Percentiles rank a stretch among this genome's conserved stretches.
phyloP scores from a whole-genome alignment of 2,888 invertebrate species.

The Ptychoptera albimana region DNA sequence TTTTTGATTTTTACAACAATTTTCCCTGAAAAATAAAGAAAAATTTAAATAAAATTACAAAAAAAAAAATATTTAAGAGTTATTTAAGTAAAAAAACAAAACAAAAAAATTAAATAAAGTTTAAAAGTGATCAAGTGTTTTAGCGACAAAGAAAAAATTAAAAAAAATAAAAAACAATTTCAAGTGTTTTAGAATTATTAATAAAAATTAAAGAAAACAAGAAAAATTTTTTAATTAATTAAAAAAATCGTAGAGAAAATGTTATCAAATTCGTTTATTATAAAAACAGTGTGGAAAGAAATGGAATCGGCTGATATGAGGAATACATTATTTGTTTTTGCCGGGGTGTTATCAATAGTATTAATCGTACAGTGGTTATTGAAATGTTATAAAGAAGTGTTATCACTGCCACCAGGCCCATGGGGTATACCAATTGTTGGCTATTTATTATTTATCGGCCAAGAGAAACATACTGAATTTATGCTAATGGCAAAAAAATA shows the following conservation, averaged over 20 bases:
- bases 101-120: not conserved
- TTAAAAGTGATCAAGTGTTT: not conserved
- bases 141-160: too few species aligned
- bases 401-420: conserved; percentile 67
- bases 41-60: not conserved
- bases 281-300: conserved; percentile 23
- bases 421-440: conserved; percentile 77
- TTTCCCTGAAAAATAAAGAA: too few species aligned
- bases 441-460: conserved; percentile 64
- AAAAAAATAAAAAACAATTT: not conserved
- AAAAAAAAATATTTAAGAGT: not conserved
- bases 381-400: conserved; percentile 22
- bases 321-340: conserved; percentile 23
- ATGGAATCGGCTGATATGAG: conserved; percentile 22
- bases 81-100: not conserved
- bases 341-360: conserved; percentile 21
- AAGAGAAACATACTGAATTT: conserved; percentile 59
- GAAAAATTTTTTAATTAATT: too few species aligned
- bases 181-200: too few species aligned
- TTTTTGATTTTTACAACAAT: too few species aligned
- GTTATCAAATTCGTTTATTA: not conserved
- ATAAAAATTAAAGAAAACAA: too few species aligned
- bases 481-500: conserved; percentile 60
- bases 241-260: not conserved
- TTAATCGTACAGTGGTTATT: conserved; percentile 27